A percentile compares a stretch with the other conserved stretches of the same genome.
phyloP scores from a whole-genome alignment of 2,113 vertebrate genomes.

The Chlamydotis undulata region DNA sequence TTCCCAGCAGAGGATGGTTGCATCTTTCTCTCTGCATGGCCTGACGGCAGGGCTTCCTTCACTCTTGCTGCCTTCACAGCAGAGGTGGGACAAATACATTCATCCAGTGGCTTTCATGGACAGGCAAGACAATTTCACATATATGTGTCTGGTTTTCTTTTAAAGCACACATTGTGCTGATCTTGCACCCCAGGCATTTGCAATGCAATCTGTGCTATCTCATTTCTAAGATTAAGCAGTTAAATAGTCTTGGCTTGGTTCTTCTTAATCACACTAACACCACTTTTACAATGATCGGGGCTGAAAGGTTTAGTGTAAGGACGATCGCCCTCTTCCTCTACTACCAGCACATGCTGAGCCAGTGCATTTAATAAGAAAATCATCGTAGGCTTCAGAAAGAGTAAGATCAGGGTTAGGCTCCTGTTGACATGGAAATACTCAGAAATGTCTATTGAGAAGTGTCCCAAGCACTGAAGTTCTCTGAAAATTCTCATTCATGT shows the following conservation, averaged over 20 bases:
- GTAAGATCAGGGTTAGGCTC: not conserved
- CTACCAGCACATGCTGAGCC: not conserved
- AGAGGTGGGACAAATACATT: not conserved
- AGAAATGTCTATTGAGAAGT: not conserved
- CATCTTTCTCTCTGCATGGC: not conserved
- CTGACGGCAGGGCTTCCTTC: not conserved
- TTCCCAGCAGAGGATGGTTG: not conserved
- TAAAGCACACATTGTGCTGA: not conserved
- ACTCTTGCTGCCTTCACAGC: not conserved
- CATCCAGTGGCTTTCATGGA: not conserved
- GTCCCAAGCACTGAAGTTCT: not conserved
- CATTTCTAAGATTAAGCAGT: conserved; percentile 31
- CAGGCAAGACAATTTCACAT: not conserved
- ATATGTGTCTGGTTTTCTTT: not conserved
- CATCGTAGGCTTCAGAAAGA: not conserved
- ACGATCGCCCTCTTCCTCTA: not conserved
- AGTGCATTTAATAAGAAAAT: not conserved
- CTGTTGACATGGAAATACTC: not conserved
- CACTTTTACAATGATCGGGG: conserved; percentile 23
- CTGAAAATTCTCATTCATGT: not conserved
- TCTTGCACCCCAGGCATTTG: not conserved
- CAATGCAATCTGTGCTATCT: not conserved
- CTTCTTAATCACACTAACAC: conserved; percentile 45
- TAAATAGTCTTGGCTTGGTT: conserved; percentile 34
- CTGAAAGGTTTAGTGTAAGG: conserved; percentile 16